Evolutionary conservation across 2,888 invertebrate species (phyloP), one percentile per base, ranked within the genome.

Genomic region (Tetrapedia diversipes): DNA sequence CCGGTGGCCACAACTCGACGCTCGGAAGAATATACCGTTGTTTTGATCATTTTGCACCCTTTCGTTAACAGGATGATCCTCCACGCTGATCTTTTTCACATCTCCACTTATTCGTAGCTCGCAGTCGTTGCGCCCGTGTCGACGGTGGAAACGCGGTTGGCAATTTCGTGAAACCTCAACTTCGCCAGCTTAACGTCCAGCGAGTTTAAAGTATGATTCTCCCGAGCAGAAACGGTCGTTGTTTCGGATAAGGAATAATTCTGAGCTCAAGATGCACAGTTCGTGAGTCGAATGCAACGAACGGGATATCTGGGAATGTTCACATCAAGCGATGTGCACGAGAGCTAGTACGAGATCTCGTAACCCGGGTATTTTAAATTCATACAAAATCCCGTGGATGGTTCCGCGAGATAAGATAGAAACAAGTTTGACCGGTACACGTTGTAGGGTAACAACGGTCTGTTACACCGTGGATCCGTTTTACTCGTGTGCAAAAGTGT

Each of bases 31-130:
- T 41, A 60, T 32, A 72, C 32, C n/a, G 14, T 51, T 14, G 24
- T 54, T n/a, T 43, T n/a, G n/a, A n/a, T n/a, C n/a, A n/a, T 24
- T 72, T 59, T 60, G 39, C 19, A 53, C 27, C 34, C 4, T 60
- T 29, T 47, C 29, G n/a, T 8, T 32, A 10, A 37, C 29, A 29
- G 24, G 16, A 49, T 16, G 14, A 34, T 45, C 14, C 24, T 22
- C 14, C 11, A 39, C n/a, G 27, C n/a, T 16, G 32, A 24, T 45
- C 29, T 16, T 8, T 47, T 11, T 14, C 19, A 11, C 4, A 10
- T 19, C 2, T 8, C 24, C 14, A 16, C 19, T 39, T n/a, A 7
- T 1, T 16, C 0, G n/a, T 16, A 16, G 16, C 7, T 19, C 2
- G 16, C 11, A 11, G 49, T 34, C 11, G 19, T 19, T 14, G 29